phyloP scores from a whole-genome alignment of 2,797 vertebrate species.

The Clarias platycephalus region DNA sequence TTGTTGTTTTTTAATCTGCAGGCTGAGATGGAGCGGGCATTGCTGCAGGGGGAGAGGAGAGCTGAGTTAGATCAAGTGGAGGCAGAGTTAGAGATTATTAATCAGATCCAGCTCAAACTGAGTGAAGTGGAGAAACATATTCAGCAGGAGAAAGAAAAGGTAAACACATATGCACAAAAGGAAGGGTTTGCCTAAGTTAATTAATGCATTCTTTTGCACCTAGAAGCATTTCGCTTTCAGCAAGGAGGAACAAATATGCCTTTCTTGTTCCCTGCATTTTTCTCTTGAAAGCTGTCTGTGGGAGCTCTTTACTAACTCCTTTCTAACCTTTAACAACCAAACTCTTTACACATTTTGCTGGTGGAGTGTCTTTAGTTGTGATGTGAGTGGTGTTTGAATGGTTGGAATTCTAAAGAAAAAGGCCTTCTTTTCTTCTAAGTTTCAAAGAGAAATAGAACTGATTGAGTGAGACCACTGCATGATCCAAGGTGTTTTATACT shows the following conservation, averaged over 20 bases:
- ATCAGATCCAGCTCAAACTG: slow-evolving; percentile 89
- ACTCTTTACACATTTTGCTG: slow-evolving; percentile 22
- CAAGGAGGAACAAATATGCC: slow-evolving; percentile 21
- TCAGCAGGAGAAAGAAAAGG: slow-evolving; percentile 89
- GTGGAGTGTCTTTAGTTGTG: slow-evolving; percentile 9
- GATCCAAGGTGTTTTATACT: not conserved
- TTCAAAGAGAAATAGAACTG: not conserved
- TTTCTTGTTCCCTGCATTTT: slow-evolving; percentile 37
- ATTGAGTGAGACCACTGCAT: not conserved
- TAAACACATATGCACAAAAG: slow-evolving; percentile 57
- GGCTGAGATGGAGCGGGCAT: slow-evolving; percentile 93
- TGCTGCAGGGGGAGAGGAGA: slow-evolving; percentile 89
- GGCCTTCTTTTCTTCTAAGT: not conserved
- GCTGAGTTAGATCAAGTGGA: slow-evolving; percentile 82
- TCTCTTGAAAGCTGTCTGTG: slow-evolving; percentile 22
- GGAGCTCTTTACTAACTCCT: slow-evolving; percentile 38
- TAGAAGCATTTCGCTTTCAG: slow-evolving; percentile 32
- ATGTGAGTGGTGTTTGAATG: slow-evolving; percentile 2
- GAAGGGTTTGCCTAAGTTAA: not conserved
- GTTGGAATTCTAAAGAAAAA: not conserved
- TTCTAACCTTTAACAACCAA: slow-evolving; percentile 54
- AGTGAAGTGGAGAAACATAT: slow-evolving; percentile 81
- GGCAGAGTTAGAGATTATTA: slow-evolving; percentile 81
- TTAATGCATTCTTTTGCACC: slow-evolving; percentile 24
- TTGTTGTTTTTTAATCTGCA: slow-evolving; percentile 60